A percentile compares a stretch with the other conserved stretches of the same genome.
phyloP scores from a whole-genome alignment of 2,797 vertebrate genomes.

The Adelosebastes latens region DNA sequence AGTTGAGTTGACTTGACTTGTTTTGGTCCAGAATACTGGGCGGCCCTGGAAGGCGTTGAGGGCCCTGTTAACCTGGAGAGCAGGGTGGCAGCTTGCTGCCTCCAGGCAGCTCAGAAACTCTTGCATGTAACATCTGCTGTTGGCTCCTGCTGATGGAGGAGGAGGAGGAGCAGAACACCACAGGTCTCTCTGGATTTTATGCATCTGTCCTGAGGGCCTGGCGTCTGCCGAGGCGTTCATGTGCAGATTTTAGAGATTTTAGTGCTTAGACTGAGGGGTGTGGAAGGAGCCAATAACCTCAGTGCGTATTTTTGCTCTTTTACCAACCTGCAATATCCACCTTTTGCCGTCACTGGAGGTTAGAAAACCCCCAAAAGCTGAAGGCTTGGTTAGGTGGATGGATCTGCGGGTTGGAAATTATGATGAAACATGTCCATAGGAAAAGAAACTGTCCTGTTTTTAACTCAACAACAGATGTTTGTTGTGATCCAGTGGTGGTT shows the following conservation, averaged over 20 bases:
- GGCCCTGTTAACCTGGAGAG: conserved; percentile 41
- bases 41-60: neutral
- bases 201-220: conserved; percentile 42
- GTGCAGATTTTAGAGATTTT: conserved; percentile 32
- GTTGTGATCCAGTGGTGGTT: neutral
- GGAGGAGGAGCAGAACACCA: conserved; percentile 40
- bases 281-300: conserved; percentile 1
- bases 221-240: conserved; percentile 1
- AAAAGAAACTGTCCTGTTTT: neutral
- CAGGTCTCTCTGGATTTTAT: conserved; percentile 29
- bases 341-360: neutral
- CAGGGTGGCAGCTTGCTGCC: conserved; percentile 44
- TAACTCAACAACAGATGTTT: neutral
- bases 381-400: neutral
- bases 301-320: neutral
- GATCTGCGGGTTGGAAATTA: neutral
- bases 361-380: neutral
- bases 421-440: neutral
- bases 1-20: neutral
- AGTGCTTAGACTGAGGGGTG: neutral
- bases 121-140: conserved; percentile 51
- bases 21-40: neutral
- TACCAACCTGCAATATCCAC: neutral
- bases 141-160: conserved; percentile 36
- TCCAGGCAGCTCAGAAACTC: conserved; percentile 31